Evolutionary conservation across 2,113 vertebrate genomes (phyloP).

Genomic region (Podilymbus podiceps): DNA sequence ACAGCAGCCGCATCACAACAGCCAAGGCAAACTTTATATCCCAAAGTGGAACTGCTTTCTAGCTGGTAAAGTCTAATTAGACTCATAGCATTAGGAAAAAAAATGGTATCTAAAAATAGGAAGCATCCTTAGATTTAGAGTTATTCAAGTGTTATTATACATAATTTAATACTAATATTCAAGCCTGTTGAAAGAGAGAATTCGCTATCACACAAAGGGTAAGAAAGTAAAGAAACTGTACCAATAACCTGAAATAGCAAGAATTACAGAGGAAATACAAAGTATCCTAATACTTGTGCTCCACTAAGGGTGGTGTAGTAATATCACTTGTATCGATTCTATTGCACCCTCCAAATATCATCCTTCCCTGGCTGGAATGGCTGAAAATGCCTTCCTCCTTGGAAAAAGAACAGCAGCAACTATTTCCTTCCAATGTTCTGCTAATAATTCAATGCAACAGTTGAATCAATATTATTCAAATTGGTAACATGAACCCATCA

Average conservation of each 20-base stretch:
- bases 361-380: neutral
- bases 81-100: neutral
- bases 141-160: neutral
- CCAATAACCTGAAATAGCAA: neutral
- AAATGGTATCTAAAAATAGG: neutral
- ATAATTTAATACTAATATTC: neutral
- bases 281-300: neutral
- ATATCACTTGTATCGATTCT: neutral
- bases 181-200: neutral
- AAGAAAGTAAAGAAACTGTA: neutral
- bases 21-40: neutral
- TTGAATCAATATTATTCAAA: neutral
- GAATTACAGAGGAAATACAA: neutral
- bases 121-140: neutral
- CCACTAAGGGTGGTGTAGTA: neutral
- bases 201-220: neutral
- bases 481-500: neutral
- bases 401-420: neutral
- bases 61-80: neutral
- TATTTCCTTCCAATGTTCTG: neutral
- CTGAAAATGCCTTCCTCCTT: neutral
- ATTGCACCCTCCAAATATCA: neutral
- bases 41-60: neutral
- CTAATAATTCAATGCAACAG: neutral
- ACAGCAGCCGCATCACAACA: neutral